These are phyloP conservation scores for Belgica antarctica DNA, from an alignment of 2,888 invertebrate genomes.

Conservation along the genomic window DNA sequence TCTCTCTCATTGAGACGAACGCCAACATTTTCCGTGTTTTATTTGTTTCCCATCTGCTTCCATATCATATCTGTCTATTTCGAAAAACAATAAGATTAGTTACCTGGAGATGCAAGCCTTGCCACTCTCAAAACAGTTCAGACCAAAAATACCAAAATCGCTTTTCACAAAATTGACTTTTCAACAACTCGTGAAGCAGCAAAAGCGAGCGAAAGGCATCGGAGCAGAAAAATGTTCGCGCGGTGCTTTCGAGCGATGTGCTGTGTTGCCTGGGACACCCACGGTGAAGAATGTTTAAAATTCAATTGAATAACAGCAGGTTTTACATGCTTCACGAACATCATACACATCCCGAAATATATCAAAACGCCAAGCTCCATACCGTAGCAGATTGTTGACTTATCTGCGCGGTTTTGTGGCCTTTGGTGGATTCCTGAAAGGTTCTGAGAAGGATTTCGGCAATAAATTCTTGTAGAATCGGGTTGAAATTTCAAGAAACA, in stretches of 20 bases:
- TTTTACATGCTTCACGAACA: conserved; percentile 31
- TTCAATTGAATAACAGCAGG: conserved; percentile 39
- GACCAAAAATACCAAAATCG: conserved; percentile 21
- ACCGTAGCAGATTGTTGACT: conserved; percentile 12
- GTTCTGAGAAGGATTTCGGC: no score
- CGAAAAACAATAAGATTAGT: background rate
- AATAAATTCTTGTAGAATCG: no score
- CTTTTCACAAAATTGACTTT: conserved; percentile 12
- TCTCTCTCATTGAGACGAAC: background rate
- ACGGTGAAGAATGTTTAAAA: conserved; percentile 39
- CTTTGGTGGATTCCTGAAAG: no score
- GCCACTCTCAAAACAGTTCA: no score
- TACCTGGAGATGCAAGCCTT: conserved; percentile 8
- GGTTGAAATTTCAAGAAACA: no score
- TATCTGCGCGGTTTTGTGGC: background rate
- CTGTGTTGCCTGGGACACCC: conserved; percentile 7
- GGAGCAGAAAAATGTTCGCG: background rate
- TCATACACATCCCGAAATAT: background rate
- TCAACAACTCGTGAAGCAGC: background rate
- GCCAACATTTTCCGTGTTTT: background rate
- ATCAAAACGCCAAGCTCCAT: background rate
- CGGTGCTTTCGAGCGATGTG: background rate
- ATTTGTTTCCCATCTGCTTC: background rate
- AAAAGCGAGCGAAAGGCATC: background rate
- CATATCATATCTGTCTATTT: background rate